Base-by-base conservation (phyloP, 2,888 invertebrate species). In the Ecdyonurus torrentis region DNA sequence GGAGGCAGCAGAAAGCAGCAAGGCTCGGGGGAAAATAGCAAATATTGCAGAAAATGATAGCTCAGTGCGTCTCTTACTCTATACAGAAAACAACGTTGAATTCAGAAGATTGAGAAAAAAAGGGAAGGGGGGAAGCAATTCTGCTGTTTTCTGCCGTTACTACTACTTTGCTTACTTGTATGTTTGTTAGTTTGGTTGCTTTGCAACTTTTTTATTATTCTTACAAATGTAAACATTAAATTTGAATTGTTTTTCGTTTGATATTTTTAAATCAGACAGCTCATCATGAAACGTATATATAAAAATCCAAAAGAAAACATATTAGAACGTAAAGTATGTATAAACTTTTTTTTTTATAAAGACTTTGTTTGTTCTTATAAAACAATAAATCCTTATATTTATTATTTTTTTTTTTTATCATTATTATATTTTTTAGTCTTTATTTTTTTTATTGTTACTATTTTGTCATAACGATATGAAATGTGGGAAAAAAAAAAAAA, bases 31-130 rank as follows among this genome's bases (percentile, higher is more conserved):
- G 63, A 64, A 66, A 66, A 66, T 60, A 66, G 65, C 65, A 66
- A 66, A 64, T 66, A 66, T 65, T 65, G 64, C 64, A 66, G 64
- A 63, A 66, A 65, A 60, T 58, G 23, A 60, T 61, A 37, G 37
- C 37, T 37, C 37, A 37, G 37, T 37, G 37, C 37, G 37, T 37
- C 37, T 37, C 37, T 37, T 37, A 15, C 37, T 5, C 37, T 15
- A 37, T 15, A 37, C 37, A 37, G 37, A 37, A 37, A 37, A 37
- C 37, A 37, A 37, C 37, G 37, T 37, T 37, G 37, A 37, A 37
- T 37, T 37, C 37, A 37, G 37, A 37, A 37, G 37, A 37, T 37
- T 37, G 37, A 37, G 37, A 15, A 15, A 37, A 37, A 37, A 37
- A 37, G n/a, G n/a, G n/a, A n/a, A 37, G 37, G 37, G 37, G 37